Evolutionary conservation across 2,797 vertebrate species (phyloP).

Genomic region (Argentina silus): DNA sequence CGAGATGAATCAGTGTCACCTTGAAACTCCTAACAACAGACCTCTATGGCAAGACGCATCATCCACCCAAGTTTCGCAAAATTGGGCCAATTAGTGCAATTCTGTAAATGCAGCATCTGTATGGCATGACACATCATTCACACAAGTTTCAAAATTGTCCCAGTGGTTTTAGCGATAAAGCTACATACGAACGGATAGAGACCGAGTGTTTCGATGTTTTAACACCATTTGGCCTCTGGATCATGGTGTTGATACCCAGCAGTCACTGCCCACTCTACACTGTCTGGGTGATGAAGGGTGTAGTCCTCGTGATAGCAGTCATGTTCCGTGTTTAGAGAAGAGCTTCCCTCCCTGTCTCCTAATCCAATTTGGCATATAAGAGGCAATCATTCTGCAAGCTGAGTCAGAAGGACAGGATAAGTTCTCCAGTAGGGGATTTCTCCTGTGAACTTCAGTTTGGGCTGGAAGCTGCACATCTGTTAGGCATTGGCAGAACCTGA

Average conservation of each 20-base stretch:
- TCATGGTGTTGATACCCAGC: conserved; percentile 15
- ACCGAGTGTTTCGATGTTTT: not conserved
- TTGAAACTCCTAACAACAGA: no score
- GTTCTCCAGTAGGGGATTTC: conserved; percentile 38
- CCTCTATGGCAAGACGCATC: no score
- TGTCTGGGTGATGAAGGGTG: not conserved
- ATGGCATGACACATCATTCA: no score
- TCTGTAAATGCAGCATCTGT: no score
- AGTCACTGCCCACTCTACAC: not conserved
- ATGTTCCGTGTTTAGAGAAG: conserved; percentile 12
- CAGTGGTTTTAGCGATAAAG: no score
- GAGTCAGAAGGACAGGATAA: conserved; percentile 42
- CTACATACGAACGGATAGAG: no score
- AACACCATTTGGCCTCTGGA: conserved; percentile 58
- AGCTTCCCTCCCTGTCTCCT: conserved; percentile 8
- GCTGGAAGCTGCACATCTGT: conserved; percentile 66
- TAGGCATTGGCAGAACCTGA: conserved; percentile 57
- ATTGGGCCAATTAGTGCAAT: no score
- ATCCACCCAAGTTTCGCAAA: no score
- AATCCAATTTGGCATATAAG: conserved; percentile 20
- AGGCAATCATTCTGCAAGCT: conserved; percentile 25
- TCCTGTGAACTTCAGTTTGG: conserved; percentile 39
- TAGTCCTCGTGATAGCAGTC: not conserved
- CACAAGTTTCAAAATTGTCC: no score
- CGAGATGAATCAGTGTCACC: no score